Conservation (phyloP, 1,140 invertebrate genomes). For the Drosophila mayri region DNA sequence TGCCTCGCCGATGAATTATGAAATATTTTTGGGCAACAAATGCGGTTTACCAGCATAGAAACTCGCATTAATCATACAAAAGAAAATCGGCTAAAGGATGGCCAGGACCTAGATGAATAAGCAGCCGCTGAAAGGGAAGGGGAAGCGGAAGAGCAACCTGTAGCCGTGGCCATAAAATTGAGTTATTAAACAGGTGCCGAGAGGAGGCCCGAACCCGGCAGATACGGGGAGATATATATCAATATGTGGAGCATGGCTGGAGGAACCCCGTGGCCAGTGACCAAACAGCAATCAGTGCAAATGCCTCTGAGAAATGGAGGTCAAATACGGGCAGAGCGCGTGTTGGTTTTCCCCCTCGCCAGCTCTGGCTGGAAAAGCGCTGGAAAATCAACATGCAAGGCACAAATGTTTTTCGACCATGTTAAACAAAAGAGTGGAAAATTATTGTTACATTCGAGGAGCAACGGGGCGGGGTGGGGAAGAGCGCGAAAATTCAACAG, state of each 20-base stretch:
- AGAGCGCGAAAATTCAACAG: conserved; percentile 62
- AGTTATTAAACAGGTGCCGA: conserved; percentile 76
- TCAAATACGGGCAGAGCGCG: conserved; percentile 47
- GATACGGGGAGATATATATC: conserved; percentile 16
- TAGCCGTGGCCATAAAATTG: conserved; percentile 66
- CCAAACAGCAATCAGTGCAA: conserved; percentile 64
- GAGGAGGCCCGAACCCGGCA: conserved; percentile 7
- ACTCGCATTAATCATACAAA: conserved; percentile 65
- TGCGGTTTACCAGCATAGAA: conserved; percentile 36
- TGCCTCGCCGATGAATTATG: conserved; percentile 69
- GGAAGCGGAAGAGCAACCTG: conserved; percentile 43
- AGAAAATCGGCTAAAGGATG: conserved; percentile 57
- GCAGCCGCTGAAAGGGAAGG: conserved; percentile 25
- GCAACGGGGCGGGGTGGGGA: neutral
- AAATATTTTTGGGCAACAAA: conserved; percentile 66
- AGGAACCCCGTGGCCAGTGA: conserved; percentile 40
- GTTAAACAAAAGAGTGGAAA: conserved; percentile 57
- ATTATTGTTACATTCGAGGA: conserved; percentile 36
- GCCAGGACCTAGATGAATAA: conserved; percentile 60
- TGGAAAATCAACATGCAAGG: conserved; percentile 53
- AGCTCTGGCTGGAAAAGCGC: conserved; percentile 28
- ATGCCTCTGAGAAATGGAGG: conserved; percentile 58
- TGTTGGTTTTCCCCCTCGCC: conserved; percentile 21
- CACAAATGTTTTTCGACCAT: conserved; percentile 55
- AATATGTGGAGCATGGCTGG: conserved; percentile 5